Percentiles rank a stretch among this genome's conserved stretches.
phyloP scores from a whole-genome alignment of 1,140 invertebrate species.

The Drosophila funebris region DNA sequence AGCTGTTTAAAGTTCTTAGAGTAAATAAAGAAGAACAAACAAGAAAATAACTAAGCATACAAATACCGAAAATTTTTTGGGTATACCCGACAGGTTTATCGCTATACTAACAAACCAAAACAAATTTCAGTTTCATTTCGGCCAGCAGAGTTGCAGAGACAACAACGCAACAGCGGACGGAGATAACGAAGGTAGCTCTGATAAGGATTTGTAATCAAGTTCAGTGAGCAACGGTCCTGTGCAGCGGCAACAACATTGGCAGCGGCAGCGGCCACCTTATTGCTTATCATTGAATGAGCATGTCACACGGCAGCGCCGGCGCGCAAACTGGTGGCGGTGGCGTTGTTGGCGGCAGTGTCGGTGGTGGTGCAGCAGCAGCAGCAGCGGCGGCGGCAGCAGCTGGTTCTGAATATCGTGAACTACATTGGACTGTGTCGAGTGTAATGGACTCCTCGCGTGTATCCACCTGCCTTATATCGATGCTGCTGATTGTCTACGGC shows the following conservation, averaged over 20 bases:
- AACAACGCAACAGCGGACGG: slow-evolving; percentile 29
- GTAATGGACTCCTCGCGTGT: slow-evolving; percentile 97
- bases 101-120: slow-evolving; percentile 62
- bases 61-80: slow-evolving; percentile 3
- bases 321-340: slow-evolving; percentile 55
- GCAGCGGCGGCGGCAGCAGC: slow-evolving; percentile 52
- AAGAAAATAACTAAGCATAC: slow-evolving; percentile 7
- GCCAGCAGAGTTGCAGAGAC: slow-evolving; percentile 35
- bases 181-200: slow-evolving; percentile 39
- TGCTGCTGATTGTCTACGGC: slow-evolving; percentile 98
- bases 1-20: slow-evolving; percentile 64
- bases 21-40: slow-evolving; percentile 24
- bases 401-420: slow-evolving; percentile 84
- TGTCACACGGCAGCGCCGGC: slow-evolving; percentile 77
- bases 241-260: slow-evolving; percentile 13
- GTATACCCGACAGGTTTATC: slow-evolving; percentile 43
- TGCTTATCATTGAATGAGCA: slow-evolving; percentile 46
- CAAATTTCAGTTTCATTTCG: slow-evolving; percentile 68
- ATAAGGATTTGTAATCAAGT: slow-evolving; percentile 1
- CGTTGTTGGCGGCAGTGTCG: slow-evolving; percentile 54
- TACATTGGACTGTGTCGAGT: slow-evolving; percentile 93
- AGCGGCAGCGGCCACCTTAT: neutral
- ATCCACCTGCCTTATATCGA: slow-evolving; percentile 98
- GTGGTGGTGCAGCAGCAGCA: slow-evolving; percentile 56
- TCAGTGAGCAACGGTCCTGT: slow-evolving; percentile 23